Conservation (phyloP, 2,113 vertebrate species). For the Macrotis lagotis region DNA sequence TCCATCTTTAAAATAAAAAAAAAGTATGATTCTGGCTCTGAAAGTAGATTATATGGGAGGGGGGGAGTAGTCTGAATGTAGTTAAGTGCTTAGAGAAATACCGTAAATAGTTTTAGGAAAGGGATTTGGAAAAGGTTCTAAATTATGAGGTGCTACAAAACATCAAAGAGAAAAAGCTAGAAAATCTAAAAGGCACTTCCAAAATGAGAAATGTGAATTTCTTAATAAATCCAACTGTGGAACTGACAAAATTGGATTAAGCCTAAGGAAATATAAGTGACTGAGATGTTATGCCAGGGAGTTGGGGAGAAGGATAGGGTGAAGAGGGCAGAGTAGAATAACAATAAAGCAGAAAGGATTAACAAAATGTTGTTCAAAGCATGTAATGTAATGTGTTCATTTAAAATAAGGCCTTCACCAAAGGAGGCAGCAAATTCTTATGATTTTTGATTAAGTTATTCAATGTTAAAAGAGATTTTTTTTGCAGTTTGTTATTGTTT, state of each 20-base stretch:
- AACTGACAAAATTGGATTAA: conserved; percentile 60
- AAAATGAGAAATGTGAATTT: conserved; percentile 18
- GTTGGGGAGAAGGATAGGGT: not conserved
- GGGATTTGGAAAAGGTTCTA: conserved; percentile 59
- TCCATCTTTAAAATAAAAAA: conserved; percentile 67
- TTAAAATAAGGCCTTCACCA: conserved; percentile 56
- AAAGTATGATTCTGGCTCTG: conserved; percentile 51
- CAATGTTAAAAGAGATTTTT: conserved; percentile 51
- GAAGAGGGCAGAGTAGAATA: conserved; percentile 9
- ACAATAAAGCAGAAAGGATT: conserved; percentile 19
- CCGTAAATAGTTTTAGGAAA: conserved; percentile 71
- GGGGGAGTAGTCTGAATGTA: conserved; percentile 27
- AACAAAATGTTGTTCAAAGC: conserved; percentile 9
- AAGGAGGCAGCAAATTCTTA: conserved; percentile 54
- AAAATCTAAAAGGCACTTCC: conserved; percentile 29
- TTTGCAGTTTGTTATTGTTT: conserved; percentile 77
- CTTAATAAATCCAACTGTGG: conserved; percentile 25
- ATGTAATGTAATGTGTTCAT: conserved; percentile 51
- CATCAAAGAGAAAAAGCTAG: conserved; percentile 56
- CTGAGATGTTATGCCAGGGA: conserved; percentile 31
- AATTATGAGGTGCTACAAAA: conserved; percentile 68
- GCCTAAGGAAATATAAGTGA: conserved; percentile 49
- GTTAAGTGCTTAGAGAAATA: conserved; percentile 64
- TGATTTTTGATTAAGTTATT: conserved; percentile 57
- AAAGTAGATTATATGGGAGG: conserved; percentile 6